Percentiles rank a stretch among this genome's conserved stretches.
Evolutionary conservation across 2,113 vertebrate species (phyloP).

Genomic region (Notothenia coriiceps): DNA sequence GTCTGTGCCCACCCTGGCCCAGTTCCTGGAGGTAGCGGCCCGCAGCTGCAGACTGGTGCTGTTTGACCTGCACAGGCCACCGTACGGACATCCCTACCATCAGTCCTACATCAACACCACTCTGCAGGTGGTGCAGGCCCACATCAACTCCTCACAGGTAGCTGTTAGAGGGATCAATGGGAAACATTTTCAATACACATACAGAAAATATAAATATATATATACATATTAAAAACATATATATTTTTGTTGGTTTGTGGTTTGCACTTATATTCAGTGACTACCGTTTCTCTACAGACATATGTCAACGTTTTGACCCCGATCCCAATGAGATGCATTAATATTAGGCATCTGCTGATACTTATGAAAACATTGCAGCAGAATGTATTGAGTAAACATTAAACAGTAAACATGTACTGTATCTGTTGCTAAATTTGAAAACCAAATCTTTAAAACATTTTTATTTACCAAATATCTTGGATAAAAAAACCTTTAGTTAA

Average conservation of each 20-base stretch:
- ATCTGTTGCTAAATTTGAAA: neutral
- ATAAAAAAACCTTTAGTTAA: neutral
- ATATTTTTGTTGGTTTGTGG: neutral
- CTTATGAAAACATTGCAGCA: neutral
- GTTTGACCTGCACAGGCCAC: constrained; percentile 90
- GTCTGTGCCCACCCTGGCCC: constrained; percentile 84
- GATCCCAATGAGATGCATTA: neutral
- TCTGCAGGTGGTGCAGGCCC: constrained; percentile 83
- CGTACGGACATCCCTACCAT: constrained; percentile 86
- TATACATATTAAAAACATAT: no score
- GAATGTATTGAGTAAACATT: neutral
- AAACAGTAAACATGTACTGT: neutral
- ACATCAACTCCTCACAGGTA: constrained; percentile 88
- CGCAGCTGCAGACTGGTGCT: constrained; percentile 83
- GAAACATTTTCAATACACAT: neutral
- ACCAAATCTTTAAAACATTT: neutral
- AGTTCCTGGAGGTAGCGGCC: constrained; percentile 86
- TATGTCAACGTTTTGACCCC: neutral
- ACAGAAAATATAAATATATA: no score
- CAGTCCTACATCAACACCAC: constrained; percentile 84
- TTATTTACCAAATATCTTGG: neutral
- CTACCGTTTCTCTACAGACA: neutral
- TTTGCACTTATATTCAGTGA: neutral
- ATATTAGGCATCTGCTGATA: neutral
- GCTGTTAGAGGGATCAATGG: neutral